These are phyloP conservation scores for Caenorhabditis brenneri DNA, from an alignment of 1,140 invertebrate species.

Conservation along the genomic window DNA sequence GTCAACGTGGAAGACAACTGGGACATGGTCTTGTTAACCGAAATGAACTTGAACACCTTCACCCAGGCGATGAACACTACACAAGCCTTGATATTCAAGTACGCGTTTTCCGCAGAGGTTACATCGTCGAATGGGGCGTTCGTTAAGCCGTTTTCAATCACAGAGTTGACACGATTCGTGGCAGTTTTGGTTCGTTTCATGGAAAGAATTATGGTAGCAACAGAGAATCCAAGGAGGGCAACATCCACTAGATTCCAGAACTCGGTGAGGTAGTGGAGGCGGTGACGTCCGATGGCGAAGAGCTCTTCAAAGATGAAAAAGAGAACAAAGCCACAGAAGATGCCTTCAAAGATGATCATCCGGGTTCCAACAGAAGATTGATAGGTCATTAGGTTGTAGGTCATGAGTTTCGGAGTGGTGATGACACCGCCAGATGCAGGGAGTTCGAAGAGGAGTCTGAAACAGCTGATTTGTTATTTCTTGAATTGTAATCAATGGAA, in stretches of 20 bases:
- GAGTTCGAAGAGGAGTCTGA: constrained; percentile 78
- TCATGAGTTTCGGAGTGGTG: constrained; percentile 75
- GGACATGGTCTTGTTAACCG: constrained; percentile 81
- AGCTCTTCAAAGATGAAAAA: constrained; percentile 79
- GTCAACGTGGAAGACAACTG: constrained; percentile 79
- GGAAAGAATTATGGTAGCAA: constrained; percentile 37
- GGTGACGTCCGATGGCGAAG: constrained; percentile 71
- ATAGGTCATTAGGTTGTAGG: constrained; percentile 77
- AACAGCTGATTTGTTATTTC: no score
- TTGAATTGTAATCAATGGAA: no score
- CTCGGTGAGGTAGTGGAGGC: constrained; percentile 75
- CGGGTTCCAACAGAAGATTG: no score
- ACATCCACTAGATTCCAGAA: constrained; percentile 78
- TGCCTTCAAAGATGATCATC: constrained; percentile 75
- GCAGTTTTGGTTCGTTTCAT: constrained; percentile 67
- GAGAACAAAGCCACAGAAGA: constrained; percentile 76
- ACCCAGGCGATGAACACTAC: constrained; percentile 77
- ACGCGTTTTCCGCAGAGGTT: constrained; percentile 74
- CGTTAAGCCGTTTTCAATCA: constrained; percentile 72
- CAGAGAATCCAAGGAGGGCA: constrained; percentile 74
- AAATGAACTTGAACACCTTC: constrained; percentile 78
- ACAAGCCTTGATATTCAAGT: constrained; percentile 75
- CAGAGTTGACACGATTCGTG: constrained; percentile 71
- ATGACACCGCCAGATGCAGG: constrained; percentile 79
- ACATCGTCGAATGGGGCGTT: constrained; percentile 74